Base-by-base conservation (phyloP, 2,888 invertebrate species). In the Schrankia costaestrigalis region DNA sequence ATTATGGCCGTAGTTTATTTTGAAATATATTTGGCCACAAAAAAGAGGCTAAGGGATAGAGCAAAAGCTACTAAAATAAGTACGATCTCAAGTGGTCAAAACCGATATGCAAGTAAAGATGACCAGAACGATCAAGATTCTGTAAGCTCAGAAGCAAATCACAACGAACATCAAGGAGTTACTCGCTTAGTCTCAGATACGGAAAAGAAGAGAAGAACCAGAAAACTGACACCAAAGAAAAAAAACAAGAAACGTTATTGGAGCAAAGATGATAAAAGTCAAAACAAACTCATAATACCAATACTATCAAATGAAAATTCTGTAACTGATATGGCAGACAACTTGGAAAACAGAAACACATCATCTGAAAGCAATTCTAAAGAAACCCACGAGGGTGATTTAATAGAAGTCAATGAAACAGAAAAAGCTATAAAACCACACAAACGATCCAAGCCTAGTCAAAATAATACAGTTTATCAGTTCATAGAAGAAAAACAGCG, bases 1-100 rank as follows among this genome's bases (percentile, higher is more conserved):
- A 94, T 98, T 60, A 98, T 99, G 98, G 94, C 97, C 31, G 94
- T 96, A 69, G 97, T 98, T 5, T 98, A 99, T 78, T 91, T 97
- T 45, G 97, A 98, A 89, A 98, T 99, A 67, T 99, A 95, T 78
- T 89, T 97, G 56, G 97, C 98, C 1, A 97, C 98, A 1, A 91
- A 96, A 43, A 91, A 95, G 59, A 89, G 98, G 41, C 81, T 97
- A 14, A 86, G 96, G 22, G 95, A 96, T 65, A 89, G 97, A 12
- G 95, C 96, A 15, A 91, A 94, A 61, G 95, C 95, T 11, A 93
- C 95, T 3, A 93, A 94, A 74, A 89, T 95, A 35, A 93, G 94
- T 58, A 92, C 93, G 5, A 91, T 93, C 30, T 85, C 87, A 6
- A 84, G 81, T 35, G 85, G 84, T 8, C 75, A 79, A 36, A 85